Percentiles rank a stretch among this genome's conserved stretches.
These are phyloP conservation scores for Etheostoma cragini DNA, from an alignment of 2,113 vertebrate species.

Conservation along the genomic window DNA sequence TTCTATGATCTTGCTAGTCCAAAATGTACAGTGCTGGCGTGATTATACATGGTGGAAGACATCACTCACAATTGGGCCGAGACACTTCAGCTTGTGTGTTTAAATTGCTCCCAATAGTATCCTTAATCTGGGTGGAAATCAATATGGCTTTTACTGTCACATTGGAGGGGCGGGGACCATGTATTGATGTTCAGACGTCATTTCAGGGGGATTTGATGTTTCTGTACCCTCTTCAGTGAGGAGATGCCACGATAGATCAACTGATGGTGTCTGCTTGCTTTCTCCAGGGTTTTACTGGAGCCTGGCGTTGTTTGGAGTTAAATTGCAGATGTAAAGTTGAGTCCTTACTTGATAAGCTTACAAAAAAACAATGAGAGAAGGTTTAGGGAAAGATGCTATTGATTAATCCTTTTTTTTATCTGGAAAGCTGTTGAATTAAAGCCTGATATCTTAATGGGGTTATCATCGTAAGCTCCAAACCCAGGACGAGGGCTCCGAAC, in stretches of 20 bases:
- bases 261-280: slow-evolving; percentile 60
- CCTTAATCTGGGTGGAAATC: slow-evolving; percentile 84
- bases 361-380: slow-evolving; percentile 45
- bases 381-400: slow-evolving; percentile 61
- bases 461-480: slow-evolving; percentile 64
- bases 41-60: slow-evolving; percentile 71
- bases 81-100: slow-evolving; percentile 81
- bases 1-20: slow-evolving; percentile 27
- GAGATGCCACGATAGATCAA: slow-evolving; percentile 69
- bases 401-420: slow-evolving; percentile 48
- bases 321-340: slow-evolving; percentile 45
- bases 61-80: slow-evolving; percentile 71
- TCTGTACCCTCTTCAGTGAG: slow-evolving; percentile 65
- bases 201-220: slow-evolving; percentile 79
- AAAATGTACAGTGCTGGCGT: slow-evolving; percentile 15
- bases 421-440: slow-evolving; percentile 71
- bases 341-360: slow-evolving; percentile 58
- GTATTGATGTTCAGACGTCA: slow-evolving; percentile 84
- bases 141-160: slow-evolving; percentile 85
- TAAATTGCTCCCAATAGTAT: slow-evolving; percentile 85
- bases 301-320: slow-evolving; percentile 28
- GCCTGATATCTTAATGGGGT: slow-evolving; percentile 64
- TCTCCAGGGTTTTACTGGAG: slow-evolving; percentile 66
- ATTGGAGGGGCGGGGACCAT: slow-evolving; percentile 69
- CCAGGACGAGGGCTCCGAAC: neutral